These are phyloP conservation scores for Aviceda subcristata DNA, from an alignment of 2,113 vertebrate species.

Conservation along the genomic window DNA sequence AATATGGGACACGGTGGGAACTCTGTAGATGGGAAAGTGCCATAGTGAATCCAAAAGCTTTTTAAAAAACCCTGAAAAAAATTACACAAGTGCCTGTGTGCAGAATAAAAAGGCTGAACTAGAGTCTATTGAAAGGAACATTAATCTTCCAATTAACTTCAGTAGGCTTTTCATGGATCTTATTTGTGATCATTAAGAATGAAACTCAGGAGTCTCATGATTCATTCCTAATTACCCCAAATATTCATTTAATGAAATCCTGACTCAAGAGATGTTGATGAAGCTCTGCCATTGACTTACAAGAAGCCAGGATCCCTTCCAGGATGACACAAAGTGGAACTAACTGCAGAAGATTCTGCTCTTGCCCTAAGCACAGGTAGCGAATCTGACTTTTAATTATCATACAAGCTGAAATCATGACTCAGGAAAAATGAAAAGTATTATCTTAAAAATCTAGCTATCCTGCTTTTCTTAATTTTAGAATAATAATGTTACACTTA, in stretches of 20 bases:
- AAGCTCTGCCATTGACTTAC: not conserved
- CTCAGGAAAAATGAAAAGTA: not conserved
- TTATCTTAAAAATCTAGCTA: not conserved
- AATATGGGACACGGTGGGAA: not conserved
- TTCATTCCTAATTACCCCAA: slow-evolving; percentile 14
- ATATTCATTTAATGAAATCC: slow-evolving; percentile 22
- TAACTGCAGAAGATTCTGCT: not conserved
- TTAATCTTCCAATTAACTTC: slow-evolving; percentile 19
- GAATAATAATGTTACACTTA: not conserved
- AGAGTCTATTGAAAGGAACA: not conserved
- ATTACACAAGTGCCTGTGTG: not conserved
- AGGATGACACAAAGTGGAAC: not conserved
- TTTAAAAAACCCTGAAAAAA: not conserved
- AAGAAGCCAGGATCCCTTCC: not conserved
- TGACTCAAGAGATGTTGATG: not conserved
- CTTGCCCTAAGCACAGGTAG: not conserved
- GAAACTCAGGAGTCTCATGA: slow-evolving; percentile 11
- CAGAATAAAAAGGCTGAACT: not conserved
- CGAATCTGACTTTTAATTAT: not conserved
- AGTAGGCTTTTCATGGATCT: not conserved
- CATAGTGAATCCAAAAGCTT: not conserved
- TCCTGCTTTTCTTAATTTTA: not conserved
- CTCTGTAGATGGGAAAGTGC: not conserved
- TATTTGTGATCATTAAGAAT: slow-evolving; percentile 2
- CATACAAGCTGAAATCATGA: not conserved